Evolutionary conservation across 1,140 invertebrate genomes (phyloP).

Genomic region (Vanessa tameamea): DNA sequence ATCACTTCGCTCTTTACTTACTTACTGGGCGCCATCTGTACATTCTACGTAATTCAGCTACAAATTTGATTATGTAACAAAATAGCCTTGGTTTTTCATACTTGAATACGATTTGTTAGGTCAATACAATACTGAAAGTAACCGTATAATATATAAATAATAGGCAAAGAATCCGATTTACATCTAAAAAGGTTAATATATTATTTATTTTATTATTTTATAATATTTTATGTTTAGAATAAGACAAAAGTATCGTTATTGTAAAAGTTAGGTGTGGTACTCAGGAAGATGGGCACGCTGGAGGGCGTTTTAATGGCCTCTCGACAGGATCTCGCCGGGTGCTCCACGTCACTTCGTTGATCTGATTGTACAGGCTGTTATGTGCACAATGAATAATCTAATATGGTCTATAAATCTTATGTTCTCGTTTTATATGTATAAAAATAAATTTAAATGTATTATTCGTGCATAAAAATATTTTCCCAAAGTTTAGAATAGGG

Average conservation of each 20-base stretch:
- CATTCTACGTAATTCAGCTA: slow-evolving; percentile 73
- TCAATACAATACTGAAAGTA: neutral
- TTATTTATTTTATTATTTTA: neutral
- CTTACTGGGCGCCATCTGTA: slow-evolving; percentile 75
- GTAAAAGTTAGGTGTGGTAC: slow-evolving; percentile 72
- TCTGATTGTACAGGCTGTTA: slow-evolving; percentile 68
- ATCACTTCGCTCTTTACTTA: slow-evolving; percentile 79
- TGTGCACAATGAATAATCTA: slow-evolving; percentile 66
- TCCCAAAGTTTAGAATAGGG: too few species aligned
- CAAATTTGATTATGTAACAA: slow-evolving; percentile 76
- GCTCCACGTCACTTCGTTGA: slow-evolving; percentile 77
- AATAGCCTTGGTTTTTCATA: slow-evolving; percentile 32
- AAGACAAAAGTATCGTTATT: slow-evolving; percentile 56
- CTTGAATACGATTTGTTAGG: slow-evolving; percentile 10
- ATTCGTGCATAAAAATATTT: neutral
- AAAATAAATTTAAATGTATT: neutral
- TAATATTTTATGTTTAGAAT: slow-evolving; percentile 28
- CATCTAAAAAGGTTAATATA: neutral
- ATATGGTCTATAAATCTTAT: slow-evolving; percentile 10
- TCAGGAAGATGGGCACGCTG: slow-evolving; percentile 70
- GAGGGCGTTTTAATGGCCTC: slow-evolving; percentile 77
- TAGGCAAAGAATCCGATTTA: too few species aligned
- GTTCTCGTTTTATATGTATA: neutral
- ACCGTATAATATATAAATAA: neutral
- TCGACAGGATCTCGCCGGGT: slow-evolving; percentile 67